phyloP scores from a whole-genome alignment of 2,797 vertebrate species.

The Spondyliosoma cantharus region DNA sequence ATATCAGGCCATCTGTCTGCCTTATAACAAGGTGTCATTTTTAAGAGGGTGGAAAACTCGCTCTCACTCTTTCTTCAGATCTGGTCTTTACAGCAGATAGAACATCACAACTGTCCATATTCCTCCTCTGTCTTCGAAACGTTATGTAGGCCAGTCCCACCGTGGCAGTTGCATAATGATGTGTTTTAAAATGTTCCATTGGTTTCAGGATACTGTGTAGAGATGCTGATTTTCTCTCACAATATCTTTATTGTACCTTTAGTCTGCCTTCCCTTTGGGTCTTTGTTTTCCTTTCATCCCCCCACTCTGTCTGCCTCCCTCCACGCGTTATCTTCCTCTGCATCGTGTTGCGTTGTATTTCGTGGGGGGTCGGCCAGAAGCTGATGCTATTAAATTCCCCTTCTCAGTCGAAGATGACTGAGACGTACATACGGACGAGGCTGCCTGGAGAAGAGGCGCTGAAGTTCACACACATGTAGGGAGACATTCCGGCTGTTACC shows the following conservation, averaged over 20 bases:
- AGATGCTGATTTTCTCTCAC: slow-evolving; percentile 34
- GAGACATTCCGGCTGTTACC: slow-evolving; percentile 68
- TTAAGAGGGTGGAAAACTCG: slow-evolving; percentile 62
- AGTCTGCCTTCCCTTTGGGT: background rate
- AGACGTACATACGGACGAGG: slow-evolving; percentile 43
- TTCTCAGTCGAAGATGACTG: slow-evolving; percentile 23
- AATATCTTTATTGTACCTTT: slow-evolving; percentile 9
- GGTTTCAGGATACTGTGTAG: slow-evolving; percentile 17
- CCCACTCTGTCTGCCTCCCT: background rate
- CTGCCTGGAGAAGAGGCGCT: slow-evolving; percentile 55
- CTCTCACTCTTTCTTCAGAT: slow-evolving; percentile 59
- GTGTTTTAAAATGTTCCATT: slow-evolving; percentile 41
- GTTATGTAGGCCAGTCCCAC: slow-evolving; percentile 65
- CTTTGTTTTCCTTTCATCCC: background rate
- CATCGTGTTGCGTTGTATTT: slow-evolving; percentile 24
- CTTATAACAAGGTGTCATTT: slow-evolving; percentile 67
- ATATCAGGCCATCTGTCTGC: slow-evolving; percentile 79
- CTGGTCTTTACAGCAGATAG: slow-evolving; percentile 41
- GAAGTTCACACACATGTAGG: slow-evolving; percentile 65
- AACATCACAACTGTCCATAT: slow-evolving; percentile 49
- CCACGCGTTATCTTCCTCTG: slow-evolving; percentile 24
- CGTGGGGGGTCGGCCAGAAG: background rate
- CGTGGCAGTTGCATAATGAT: slow-evolving; percentile 57
- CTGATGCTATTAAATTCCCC: slow-evolving; percentile 24
- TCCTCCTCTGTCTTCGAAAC: slow-evolving; percentile 61